Conservation (phyloP, 2,113 vertebrate species). For the Pseudopipra pipra region DNA sequence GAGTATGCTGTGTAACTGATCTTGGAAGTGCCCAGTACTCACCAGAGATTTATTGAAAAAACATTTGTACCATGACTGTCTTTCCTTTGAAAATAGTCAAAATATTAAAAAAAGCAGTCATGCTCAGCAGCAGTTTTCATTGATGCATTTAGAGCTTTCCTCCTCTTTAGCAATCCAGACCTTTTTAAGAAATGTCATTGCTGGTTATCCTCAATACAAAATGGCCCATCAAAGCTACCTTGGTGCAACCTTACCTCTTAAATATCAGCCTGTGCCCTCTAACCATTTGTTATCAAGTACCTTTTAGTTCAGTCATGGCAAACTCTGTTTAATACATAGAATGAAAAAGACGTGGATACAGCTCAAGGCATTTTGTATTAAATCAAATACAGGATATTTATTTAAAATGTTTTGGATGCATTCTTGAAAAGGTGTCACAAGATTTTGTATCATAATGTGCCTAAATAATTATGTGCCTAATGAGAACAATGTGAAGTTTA, state of each 20-base stretch:
- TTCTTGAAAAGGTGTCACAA: not conserved
- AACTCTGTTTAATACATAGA: slow-evolving; percentile 22
- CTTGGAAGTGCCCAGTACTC: slow-evolving; percentile 37
- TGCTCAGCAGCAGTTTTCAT: slow-evolving; percentile 55
- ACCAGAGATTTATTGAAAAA: slow-evolving; percentile 66
- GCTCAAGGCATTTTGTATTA: not conserved
- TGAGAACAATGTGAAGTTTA: not conserved
- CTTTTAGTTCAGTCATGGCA: slow-evolving; percentile 35
- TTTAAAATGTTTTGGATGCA: not conserved
- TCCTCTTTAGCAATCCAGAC: slow-evolving; percentile 66
- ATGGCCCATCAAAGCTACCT: slow-evolving; percentile 67
- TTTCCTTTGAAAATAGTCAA: slow-evolving; percentile 51
- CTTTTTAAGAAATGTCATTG: slow-evolving; percentile 75
- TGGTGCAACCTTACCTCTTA: slow-evolving; percentile 69
- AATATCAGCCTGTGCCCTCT: slow-evolving; percentile 72
- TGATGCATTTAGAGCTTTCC: slow-evolving; percentile 62
- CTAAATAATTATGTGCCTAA: not conserved
- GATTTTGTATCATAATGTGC: not conserved
- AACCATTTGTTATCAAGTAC: slow-evolving; percentile 65
- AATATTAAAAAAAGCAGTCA: slow-evolving; percentile 69
- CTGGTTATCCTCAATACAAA: slow-evolving; percentile 72
- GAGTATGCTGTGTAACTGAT: slow-evolving; percentile 60
- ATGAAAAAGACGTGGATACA: slow-evolving; percentile 4
- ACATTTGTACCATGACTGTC: slow-evolving; percentile 50
- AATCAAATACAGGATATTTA: not conserved